Base-by-base conservation (phyloP, 2,113 vertebrate genomes). In the Tor tambroides region DNA sequence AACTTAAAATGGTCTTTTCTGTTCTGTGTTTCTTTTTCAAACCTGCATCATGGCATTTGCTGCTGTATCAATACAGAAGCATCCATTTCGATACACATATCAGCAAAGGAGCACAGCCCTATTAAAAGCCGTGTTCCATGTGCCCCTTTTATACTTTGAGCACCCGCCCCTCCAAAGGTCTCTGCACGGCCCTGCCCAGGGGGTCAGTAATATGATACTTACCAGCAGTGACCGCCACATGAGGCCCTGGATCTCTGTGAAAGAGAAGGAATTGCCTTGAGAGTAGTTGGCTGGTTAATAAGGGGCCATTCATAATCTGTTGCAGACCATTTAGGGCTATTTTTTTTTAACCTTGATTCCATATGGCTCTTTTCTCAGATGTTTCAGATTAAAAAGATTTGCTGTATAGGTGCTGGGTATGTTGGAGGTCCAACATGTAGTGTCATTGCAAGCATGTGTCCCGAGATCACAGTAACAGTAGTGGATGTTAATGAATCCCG, bases 361-460 rank as follows among this genome's bases (percentile, higher is more conserved):
- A 21, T 86, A 3, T 75, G 19, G 46, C 26, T 51, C 23, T 38
- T 83, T 49, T 67, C 21, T 1, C 85, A 96, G 95, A 99, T 99
- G 98, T 96, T 98, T 92, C 93, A 98, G 92, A 98, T 99, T 81
- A 98, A 95, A 93, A 97, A 95, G 93, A 98, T 99, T 86, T 99
- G 98, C 87, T 99, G 98, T 88, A 99, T 99, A 0, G 98, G 98
- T 6, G 98, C 98, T 0, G 98, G 98, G 38, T 99, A 99, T 19
- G 98, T 99, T 0, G 98, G 98, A 19, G 98, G 98, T 6, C 98
- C 98, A 7, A 99, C 98, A 0, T 99, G 98, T 88, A 99, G 97
- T 2, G 97, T 99, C 30, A 99, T 99, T 59, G 98, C 98, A 0
- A 95, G 96, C 1, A 99, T 98, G 98, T 99, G 98, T 85, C 97